phyloP scores from a whole-genome alignment of 1,140 invertebrate genomes.

The Hesperophylax magnus region DNA sequence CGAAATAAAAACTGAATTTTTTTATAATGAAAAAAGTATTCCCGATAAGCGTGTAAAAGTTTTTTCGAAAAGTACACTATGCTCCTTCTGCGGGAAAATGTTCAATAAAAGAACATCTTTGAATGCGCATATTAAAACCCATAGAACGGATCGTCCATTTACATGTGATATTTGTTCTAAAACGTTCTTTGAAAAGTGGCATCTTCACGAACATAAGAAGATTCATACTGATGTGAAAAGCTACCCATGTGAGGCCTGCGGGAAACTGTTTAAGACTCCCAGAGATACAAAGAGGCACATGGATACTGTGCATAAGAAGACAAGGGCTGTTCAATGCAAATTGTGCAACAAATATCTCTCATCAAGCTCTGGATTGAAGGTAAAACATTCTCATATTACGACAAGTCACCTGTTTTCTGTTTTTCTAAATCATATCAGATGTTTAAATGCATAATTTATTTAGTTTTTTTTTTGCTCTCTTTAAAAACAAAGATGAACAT shows the following conservation, averaged over 20 bases:
- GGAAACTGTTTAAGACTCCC: constrained; percentile 72
- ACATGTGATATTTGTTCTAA: constrained; percentile 84
- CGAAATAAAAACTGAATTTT: constrained; percentile 23
- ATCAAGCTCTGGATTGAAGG: constrained; percentile 41
- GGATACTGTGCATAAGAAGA: constrained; percentile 38
- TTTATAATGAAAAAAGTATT: background rate
- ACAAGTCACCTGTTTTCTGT: too few relatives aligned
- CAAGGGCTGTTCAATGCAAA: constrained; percentile 6
- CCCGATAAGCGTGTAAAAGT: background rate
- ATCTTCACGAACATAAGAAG: constrained; percentile 80
- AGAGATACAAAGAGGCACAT: constrained; percentile 38
- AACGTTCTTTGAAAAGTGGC: constrained; percentile 78
- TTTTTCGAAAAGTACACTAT: constrained; percentile 24
- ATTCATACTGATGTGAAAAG: constrained; percentile 74
- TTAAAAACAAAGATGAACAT: too few relatives aligned
- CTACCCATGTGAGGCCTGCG: constrained; percentile 74
- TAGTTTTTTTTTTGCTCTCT: too few relatives aligned
- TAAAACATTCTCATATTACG: background rate
- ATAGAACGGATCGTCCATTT: constrained; percentile 64
- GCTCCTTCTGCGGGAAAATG: constrained; percentile 37
- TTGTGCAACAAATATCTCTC: constrained; percentile 36
- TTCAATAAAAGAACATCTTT: constrained; percentile 19
- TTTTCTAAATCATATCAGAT: too few relatives aligned
- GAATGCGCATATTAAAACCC: constrained; percentile 62
- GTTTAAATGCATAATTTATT: too few relatives aligned